Conservation (phyloP, 2,888 invertebrate genomes). For the Drosophila picticornis region DNA sequence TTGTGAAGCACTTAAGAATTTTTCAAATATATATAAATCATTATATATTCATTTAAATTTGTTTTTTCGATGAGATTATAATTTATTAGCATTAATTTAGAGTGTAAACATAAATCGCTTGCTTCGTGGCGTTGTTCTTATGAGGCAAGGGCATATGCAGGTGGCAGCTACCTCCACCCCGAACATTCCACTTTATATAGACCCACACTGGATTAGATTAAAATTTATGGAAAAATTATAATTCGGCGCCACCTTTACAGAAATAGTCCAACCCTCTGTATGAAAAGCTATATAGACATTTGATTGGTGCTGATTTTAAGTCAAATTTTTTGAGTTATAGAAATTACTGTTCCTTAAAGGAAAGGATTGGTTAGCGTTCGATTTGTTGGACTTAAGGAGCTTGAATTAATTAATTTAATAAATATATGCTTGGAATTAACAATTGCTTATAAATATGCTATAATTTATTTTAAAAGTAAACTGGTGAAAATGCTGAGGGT, state of each 20-base stretch:
- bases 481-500: neutral
- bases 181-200: neutral
- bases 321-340: neutral
- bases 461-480: neutral
- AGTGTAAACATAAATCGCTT: neutral
- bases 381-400: neutral
- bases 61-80: neutral
- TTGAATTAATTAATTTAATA: neutral
- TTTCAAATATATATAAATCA: neutral
- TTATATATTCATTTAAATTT: neutral
- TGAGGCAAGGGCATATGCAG: neutral
- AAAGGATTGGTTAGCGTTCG: neutral
- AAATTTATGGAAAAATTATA: neutral
- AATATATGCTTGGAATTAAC: neutral
- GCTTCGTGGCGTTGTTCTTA: neutral
- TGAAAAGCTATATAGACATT: neutral
- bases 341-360: neutral
- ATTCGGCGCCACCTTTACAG: neutral
- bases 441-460: neutral
- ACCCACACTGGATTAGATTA: neutral
- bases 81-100: neutral
- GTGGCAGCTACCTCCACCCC: neutral
- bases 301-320: neutral
- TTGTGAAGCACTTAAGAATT: neutral
- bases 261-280: neutral